phyloP scores from a whole-genome alignment of 2,797 vertebrate genomes.

The Sarcoramphus papa region DNA sequence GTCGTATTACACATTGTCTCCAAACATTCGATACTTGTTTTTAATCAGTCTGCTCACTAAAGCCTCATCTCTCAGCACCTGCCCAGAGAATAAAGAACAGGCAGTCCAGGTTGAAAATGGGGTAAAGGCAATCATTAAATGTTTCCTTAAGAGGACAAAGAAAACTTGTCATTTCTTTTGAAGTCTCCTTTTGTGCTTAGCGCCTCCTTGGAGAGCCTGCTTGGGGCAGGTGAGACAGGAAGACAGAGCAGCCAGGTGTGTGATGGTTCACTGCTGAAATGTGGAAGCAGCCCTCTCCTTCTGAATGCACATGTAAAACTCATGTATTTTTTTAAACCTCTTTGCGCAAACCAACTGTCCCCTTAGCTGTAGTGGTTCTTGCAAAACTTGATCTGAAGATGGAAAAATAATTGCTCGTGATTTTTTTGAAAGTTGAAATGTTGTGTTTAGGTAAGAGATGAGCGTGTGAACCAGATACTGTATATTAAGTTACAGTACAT shows the following conservation, averaged over 20 bases:
- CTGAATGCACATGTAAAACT: not conserved
- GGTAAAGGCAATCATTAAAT: not conserved
- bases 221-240: not conserved
- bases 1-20: not conserved
- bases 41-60: not conserved
- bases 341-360: not conserved
- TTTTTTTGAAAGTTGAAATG: not conserved
- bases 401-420: not conserved
- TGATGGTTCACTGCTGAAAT: not conserved
- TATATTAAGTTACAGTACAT: not conserved
- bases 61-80: constrained; percentile 46
- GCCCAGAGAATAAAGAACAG: not conserved
- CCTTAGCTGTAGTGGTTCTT: not conserved
- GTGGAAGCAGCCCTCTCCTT: not conserved
- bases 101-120: not conserved
- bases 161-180: not conserved
- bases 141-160: not conserved
- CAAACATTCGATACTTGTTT: constrained; percentile 27
- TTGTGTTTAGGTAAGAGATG: not conserved
- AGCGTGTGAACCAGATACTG: constrained; percentile 24
- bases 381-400: not conserved
- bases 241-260: not conserved
- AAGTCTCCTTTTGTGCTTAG: not conserved
- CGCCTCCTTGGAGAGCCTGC: not conserved
- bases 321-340: not conserved